A percentile compares a stretch with the other conserved stretches of the same genome.
phyloP scores from a whole-genome alignment of 1,140 invertebrate species.

The Hyles euphorbiae region DNA sequence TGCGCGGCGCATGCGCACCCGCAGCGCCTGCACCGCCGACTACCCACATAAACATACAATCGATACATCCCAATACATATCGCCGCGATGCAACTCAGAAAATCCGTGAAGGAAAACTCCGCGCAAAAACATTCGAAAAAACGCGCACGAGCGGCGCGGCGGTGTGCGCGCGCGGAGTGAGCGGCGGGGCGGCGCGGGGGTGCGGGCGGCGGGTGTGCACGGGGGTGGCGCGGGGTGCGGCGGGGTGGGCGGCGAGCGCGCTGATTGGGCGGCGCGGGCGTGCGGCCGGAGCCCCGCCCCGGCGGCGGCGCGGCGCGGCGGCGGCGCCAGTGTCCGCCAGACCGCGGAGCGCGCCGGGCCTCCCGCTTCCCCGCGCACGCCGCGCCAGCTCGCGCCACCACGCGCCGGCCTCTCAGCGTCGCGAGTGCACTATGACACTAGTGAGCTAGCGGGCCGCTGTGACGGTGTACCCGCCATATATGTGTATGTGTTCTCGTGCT shows the following conservation, averaged over 20 bases:
- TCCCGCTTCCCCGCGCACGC: conserved; percentile 67
- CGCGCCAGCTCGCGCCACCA: conserved; percentile 56
- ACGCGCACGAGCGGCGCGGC: conserved; percentile 28
- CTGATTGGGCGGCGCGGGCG: conserved; percentile 35
- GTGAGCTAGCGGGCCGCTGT: conserved; percentile 72
- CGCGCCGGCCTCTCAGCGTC: conserved; percentile 51
- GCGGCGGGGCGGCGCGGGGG: conserved; percentile 21
- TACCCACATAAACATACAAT: neutral
- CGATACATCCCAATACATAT: conserved; percentile 1
- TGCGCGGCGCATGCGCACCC: conserved; percentile 3
- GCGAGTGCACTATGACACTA: conserved; percentile 74
- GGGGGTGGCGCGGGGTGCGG: conserved; percentile 11
- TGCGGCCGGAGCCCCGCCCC: conserved; percentile 49
- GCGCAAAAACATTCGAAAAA: conserved; percentile 27
- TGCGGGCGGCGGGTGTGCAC: conserved; percentile 21
- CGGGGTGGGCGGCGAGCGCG: conserved; percentile 14
- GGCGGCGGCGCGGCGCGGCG: conserved; percentile 39
- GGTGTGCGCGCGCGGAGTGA: conserved; percentile 25
- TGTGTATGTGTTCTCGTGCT: conserved; percentile 71
- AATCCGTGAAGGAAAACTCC: conserved; percentile 38
- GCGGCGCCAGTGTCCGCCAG: conserved; percentile 69
- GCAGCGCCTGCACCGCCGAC: too few relatives aligned
- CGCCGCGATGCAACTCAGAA: conserved; percentile 16
- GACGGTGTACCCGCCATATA: conserved; percentile 59
- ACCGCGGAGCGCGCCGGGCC: conserved; percentile 73